Evolutionary conservation across 2,888 invertebrate species (phyloP).

Genomic region (Dasypolia templi): DNA sequence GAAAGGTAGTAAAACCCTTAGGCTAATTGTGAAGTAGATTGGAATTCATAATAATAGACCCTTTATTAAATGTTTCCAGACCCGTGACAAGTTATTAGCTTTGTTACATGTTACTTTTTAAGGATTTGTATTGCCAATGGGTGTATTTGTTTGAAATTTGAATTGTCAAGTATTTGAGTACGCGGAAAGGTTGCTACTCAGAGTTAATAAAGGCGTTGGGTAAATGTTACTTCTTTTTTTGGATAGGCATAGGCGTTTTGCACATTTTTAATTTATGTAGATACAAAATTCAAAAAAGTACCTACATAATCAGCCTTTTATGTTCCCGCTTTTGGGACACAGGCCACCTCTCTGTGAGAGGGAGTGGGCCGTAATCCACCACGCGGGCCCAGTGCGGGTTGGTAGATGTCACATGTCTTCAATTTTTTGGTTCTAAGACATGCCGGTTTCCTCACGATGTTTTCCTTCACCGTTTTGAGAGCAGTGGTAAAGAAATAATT

Average conservation of each 20-base stretch:
- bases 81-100: slow-evolving; percentile 57
- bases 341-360: no score
- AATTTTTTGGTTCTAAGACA: no score
- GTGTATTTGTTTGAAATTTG: slow-evolving; percentile 53
- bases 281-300: not conserved
- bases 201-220: slow-evolving; percentile 20
- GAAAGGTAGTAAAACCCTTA: slow-evolving; percentile 67
- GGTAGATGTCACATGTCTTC: no score
- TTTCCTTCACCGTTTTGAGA: no score
- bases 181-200: slow-evolving; percentile 7
- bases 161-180: slow-evolving; percentile 46
- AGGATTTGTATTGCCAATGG: slow-evolving; percentile 51
- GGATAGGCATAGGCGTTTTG: not conserved
- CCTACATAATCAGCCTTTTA: no score
- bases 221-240: slow-evolving; percentile 17
- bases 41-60: slow-evolving; percentile 71
- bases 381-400: no score
- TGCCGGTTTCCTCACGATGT: no score
- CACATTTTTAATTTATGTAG: not conserved
- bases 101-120: slow-evolving; percentile 54
- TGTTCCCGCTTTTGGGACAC: no score
- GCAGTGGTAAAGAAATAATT: no score
- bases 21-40: slow-evolving; percentile 72
- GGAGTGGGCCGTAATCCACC: no score
- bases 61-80: slow-evolving; percentile 67